Conservation (phyloP, 2,113 vertebrate genomes). For the Rhadina sibilatrix region DNA sequence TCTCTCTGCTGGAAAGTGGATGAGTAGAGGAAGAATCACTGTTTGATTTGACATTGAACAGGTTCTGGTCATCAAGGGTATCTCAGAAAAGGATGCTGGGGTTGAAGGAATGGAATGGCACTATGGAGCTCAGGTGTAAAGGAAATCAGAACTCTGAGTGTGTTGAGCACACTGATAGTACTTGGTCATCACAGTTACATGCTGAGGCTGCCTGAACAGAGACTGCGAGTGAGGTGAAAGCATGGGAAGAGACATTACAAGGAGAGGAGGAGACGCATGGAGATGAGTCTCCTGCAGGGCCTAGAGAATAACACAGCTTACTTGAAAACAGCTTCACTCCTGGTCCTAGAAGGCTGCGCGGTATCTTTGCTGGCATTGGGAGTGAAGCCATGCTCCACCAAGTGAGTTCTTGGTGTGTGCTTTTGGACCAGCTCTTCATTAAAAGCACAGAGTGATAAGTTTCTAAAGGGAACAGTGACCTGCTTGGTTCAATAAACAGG, state of each 20-base stretch:
- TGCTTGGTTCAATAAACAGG: background rate
- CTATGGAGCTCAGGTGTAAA: background rate
- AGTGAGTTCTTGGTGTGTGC: background rate
- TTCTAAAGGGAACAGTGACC: background rate
- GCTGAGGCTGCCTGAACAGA: background rate
- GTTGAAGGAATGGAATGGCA: background rate
- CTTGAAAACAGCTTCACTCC: background rate
- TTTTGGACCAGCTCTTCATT: background rate
- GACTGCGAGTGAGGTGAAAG: background rate
- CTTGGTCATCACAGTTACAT: background rate
- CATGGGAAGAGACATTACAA: background rate
- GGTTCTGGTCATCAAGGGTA: background rate
- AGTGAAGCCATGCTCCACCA: background rate
- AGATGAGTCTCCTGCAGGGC: background rate
- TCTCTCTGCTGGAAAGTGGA: background rate
- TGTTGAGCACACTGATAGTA: background rate
- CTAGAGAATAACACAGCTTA: background rate
- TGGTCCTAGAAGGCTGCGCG: background rate
- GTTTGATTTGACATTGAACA: background rate
- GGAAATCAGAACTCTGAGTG: background rate
- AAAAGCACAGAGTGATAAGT: background rate
- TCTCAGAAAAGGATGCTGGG: background rate
- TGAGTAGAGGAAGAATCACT: background rate
- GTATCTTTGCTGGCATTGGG: background rate
- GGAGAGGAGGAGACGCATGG: background rate